Evolutionary conservation across 2,797 vertebrate species (phyloP), one percentile per base, ranked within the genome.

Genomic region (Rhabdophis nuchalis): DNA sequence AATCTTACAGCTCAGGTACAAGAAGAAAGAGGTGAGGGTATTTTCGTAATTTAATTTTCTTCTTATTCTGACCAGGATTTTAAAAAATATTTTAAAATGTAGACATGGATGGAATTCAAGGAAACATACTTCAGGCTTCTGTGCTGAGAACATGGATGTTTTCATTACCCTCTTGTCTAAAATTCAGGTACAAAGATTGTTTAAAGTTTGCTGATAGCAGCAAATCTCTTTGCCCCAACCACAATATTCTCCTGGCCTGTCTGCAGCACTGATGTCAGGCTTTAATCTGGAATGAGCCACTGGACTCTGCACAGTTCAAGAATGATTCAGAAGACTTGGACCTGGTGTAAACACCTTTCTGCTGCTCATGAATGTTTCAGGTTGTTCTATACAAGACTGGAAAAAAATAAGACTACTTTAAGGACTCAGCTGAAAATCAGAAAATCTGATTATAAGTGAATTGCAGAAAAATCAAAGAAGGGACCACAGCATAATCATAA

Each of bases 11-110:
- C 89, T 82, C 89, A 85, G 50, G 56, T n/a, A 53, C 46, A 85
- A 46, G 86, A 87, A 88, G 88, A 58, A 92, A 46, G 36, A 90
- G 92, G 92, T 91, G 50, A 85, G 29, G 72, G 8, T 90, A 61
- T 91, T 52, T 85, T 52, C 77, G 18, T 57, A 25, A 41, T 12
- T 1, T 85, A 8, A 18, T 50, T 41, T n/a, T 57, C 1, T 64
- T 56, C n/a, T n/a, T 20, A 13, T 10, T 86, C 18, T n/a, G 50
- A 12, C n/a, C 41, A 87, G 27, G 23, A 56, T 87, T 90, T 90
- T n/a, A 20, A 58, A 90, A 52, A 23, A 50, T 36, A 57, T 87
- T 87, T 82, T 54, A 57, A 32, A 23, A 57, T 57, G n/a, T 57
- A 68, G 18, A 54, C 32, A 27, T 53, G 57, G 29, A 57, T 6